Conservation (phyloP, 2,797 vertebrate species). For the Coendou prehensilis region DNA sequence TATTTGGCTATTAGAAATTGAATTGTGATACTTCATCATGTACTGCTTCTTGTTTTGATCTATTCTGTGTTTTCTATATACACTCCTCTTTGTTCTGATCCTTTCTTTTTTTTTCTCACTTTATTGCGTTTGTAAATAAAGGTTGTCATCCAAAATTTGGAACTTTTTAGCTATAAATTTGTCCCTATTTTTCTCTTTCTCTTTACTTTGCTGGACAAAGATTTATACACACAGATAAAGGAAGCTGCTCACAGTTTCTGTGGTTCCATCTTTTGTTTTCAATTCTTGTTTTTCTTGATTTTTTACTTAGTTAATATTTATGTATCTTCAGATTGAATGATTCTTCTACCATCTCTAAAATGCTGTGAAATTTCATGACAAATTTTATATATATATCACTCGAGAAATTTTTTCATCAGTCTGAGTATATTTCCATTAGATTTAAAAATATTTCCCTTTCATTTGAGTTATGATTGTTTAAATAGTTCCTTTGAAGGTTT, state of each 20-base stretch:
- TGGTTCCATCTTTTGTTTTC: neutral
- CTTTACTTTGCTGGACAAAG: neutral
- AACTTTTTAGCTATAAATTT: neutral
- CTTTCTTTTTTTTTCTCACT: neutral
- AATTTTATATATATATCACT: neutral
- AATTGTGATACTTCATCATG: neutral
- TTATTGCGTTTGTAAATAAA: neutral
- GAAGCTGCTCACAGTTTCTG: neutral
- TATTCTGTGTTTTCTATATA: neutral
- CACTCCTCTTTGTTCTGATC: neutral
- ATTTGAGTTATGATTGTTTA: neutral
- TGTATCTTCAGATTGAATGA: neutral
- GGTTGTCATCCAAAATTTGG: neutral
- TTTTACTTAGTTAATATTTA: neutral
- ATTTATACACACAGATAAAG: neutral
- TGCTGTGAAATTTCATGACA: neutral
- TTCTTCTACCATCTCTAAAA: neutral
- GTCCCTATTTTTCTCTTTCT: neutral
- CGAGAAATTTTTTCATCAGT: neutral
- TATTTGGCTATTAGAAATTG: neutral
- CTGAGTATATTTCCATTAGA: neutral
- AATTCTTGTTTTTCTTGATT: slow-evolving; percentile 1
- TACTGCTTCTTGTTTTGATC: neutral
- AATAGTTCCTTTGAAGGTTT: neutral
- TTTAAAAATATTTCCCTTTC: slow-evolving; percentile 7